Base-by-base conservation (phyloP, 1,140 invertebrate species). In the Gonatopus flavifemur region DNA sequence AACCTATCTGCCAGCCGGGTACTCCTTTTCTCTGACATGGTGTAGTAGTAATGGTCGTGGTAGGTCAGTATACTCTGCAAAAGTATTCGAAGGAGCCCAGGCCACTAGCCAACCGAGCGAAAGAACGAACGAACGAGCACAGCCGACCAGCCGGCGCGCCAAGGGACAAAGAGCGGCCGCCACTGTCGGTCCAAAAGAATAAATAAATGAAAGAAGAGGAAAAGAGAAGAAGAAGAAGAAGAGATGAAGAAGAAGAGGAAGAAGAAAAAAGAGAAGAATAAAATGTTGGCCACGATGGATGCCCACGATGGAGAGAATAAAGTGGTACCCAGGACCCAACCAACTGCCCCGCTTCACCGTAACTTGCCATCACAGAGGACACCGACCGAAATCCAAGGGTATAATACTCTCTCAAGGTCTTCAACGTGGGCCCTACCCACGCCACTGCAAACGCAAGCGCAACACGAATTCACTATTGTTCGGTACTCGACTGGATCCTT, bases 121-220 rank as follows among this genome's bases (percentile, higher is more conserved):
- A n/a, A n/a, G n/a, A n/a, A n/a, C n/a, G n/a, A n/a, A n/a, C n/a
- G n/a, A n/a, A n/a, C n/a, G n/a, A n/a, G n/a, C n/a, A 30, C 50
- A 54, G 44, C 59, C 57, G 57, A 64, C 56, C 58, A 47, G 43
- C 50, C 50, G 49, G 52, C 52, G 50, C 33, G 62, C 59, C 64
- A 59, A 60, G 66, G 70, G 69, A 74, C 70, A 72, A 74, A 74
- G 70, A 66, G 60, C 62, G 52, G 66, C 71, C 68, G 68, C 57
- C n/a, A n/a, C n/a, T n/a, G n/a, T n/a, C 67, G 65, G 66, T 54
- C 67, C 66, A 65, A 74, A 72, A 71, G 62, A 62, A 71, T 67
- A 74, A 72, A 72, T 70, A 69, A 72, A 67, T 59, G 59, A 67
- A 59, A 48, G 56, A 59, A 61, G 62, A 57, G 45, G 43, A 33